A percentile compares a stretch with the other conserved stretches of the same genome.
These are phyloP conservation scores for Drosophila greeni DNA, from an alignment of 2,888 invertebrate species.

Conservation along the genomic window DNA sequence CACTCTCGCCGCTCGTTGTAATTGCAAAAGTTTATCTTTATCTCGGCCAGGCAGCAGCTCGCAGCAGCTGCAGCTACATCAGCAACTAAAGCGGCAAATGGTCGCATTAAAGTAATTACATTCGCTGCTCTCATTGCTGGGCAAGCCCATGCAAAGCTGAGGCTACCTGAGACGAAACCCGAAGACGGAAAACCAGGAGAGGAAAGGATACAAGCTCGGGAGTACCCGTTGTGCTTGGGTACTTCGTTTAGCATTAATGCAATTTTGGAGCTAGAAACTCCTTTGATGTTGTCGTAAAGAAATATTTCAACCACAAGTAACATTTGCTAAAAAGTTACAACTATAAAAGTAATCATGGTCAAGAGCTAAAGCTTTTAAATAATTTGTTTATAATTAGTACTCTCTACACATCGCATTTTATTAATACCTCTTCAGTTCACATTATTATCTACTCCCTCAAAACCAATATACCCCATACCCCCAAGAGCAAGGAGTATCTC, in stretches of 20 bases:
- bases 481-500: background rate
- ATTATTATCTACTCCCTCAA: background rate
- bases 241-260: background rate
- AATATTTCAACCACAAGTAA: background rate
- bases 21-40: conserved; percentile 74
- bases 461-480: background rate
- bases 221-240: background rate
- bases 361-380: background rate
- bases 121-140: conserved; percentile 31
- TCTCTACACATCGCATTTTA: background rate
- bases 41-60: conserved; percentile 57
- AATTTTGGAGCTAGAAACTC: background rate
- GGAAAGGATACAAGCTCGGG: background rate
- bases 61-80: conserved; percentile 36
- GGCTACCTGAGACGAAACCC: conserved; percentile 25
- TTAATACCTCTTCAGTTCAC: background rate
- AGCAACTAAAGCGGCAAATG: conserved; percentile 55
- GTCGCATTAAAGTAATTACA: conserved; percentile 58
- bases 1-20: conserved; percentile 60
- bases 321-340: background rate
- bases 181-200: too few species aligned
- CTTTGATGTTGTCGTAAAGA: background rate
- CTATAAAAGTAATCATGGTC: too few species aligned
- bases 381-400: background rate
- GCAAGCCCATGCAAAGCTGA: conserved; percentile 28